phyloP scores from a whole-genome alignment of 2,113 vertebrate genomes.

The Neotragus pygmaeus region DNA sequence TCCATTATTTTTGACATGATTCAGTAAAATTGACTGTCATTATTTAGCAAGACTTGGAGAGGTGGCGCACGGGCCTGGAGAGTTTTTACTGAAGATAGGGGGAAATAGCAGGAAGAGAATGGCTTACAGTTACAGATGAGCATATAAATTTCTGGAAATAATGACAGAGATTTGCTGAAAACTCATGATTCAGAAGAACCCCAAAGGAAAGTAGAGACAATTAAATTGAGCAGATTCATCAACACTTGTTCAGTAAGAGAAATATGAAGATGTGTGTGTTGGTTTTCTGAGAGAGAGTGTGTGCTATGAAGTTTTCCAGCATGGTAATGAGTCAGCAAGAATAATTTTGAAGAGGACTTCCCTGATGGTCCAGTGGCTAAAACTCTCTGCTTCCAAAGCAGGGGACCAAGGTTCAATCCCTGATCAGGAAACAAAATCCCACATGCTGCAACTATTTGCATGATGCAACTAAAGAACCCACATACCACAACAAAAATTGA shows the following conservation, averaged over 20 bases:
- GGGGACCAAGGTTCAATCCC: background rate
- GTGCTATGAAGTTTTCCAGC: accelerated
- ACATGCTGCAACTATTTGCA: background rate
- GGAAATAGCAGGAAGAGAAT: background rate
- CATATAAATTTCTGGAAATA: accelerated
- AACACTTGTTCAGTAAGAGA: background rate
- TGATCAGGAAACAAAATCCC: background rate
- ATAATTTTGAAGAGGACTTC: background rate
- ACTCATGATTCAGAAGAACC: background rate
- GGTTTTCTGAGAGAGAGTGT: accelerated
- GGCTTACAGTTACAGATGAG: accelerated
- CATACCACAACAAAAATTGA: background rate
- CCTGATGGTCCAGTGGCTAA: background rate
- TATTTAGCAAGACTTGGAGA: background rate
- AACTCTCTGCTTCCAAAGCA: background rate
- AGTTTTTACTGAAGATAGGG: accelerated
- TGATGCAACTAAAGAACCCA: background rate
- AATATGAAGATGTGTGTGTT: background rate
- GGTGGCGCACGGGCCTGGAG: accelerated
- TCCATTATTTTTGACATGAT: background rate
- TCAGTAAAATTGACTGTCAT: background rate
- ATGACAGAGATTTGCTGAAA: background rate
- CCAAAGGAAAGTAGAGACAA: background rate
- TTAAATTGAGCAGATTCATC: background rate
- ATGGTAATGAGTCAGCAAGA: accelerated